Conservation (phyloP, 30 jellyfish, hydroid and myxozoan species). For the Aurelia sp. region DNA sequence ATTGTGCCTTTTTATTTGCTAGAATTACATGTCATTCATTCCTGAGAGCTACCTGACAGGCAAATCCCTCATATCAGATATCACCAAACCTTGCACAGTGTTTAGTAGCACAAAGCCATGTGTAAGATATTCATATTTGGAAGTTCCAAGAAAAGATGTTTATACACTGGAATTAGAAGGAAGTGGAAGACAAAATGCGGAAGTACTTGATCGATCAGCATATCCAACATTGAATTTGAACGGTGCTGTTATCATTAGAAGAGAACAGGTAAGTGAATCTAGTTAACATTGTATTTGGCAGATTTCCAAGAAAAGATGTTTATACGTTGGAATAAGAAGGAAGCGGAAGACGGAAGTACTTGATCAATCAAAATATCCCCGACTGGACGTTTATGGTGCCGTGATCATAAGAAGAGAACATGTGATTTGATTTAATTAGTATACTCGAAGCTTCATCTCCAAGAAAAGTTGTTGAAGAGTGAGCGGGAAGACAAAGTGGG, state of each 20-base stretch:
- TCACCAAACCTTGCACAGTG: constrained; percentile 72
- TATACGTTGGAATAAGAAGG: constrained; percentile 70
- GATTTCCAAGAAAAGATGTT: constrained; percentile 45
- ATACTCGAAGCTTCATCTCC: neutral
- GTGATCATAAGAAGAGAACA: neutral
- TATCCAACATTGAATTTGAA: constrained; percentile 55
- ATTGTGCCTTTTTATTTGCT: neutral
- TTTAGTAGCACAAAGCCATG: constrained; percentile 36
- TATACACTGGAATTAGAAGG: constrained; percentile 72
- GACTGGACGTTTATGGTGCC: constrained; percentile 25
- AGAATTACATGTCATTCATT: constrained; percentile 69
- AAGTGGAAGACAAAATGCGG: constrained; percentile 29
- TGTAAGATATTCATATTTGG: constrained; percentile 48
- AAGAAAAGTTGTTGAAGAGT: constrained; percentile 54
- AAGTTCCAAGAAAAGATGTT: constrained; percentile 45
- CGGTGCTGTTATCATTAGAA: constrained; percentile 64
- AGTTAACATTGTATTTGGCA: too few species aligned
- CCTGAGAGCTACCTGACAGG: constrained; percentile 58
- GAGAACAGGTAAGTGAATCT: constrained; percentile 38
- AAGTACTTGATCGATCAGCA: constrained; percentile 35
- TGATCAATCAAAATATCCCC: constrained; percentile 39
- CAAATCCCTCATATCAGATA: constrained; percentile 13
- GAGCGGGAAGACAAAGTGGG: constrained; percentile 24
- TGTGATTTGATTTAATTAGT: neutral
- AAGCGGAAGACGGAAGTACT: constrained; percentile 37